Conservation (phyloP, 2,113 vertebrate genomes). For the Dicentrarchus labrax region DNA sequence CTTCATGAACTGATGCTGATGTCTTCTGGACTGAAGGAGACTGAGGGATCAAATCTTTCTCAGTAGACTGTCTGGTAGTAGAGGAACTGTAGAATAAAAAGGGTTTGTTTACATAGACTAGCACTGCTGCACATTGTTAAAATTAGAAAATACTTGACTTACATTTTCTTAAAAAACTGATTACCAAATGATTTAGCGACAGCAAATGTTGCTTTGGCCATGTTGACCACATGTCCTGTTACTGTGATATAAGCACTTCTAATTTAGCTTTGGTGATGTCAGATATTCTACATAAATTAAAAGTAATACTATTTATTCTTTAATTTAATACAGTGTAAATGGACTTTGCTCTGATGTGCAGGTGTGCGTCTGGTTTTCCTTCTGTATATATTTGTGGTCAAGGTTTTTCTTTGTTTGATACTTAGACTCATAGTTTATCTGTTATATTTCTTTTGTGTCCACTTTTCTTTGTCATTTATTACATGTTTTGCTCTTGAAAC, state of each 20-base stretch:
- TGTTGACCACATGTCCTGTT: conserved; percentile 36
- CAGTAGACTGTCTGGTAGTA: conserved; percentile 19
- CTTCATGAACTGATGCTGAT: conserved; percentile 24
- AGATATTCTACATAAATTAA: conserved; percentile 61
- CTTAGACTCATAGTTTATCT: conserved; percentile 29
- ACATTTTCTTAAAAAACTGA: conserved; percentile 38
- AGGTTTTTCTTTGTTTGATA: conserved; percentile 29
- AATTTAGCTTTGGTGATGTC: conserved; percentile 52
- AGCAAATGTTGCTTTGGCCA: conserved; percentile 33
- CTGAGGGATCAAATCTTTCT: background rate
- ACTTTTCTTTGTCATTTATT: conserved; percentile 43
- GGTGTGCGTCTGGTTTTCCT: conserved; percentile 51
- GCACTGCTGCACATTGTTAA: conserved; percentile 37
- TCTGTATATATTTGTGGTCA: conserved; percentile 59
- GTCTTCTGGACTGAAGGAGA: conserved; percentile 17
- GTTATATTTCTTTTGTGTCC: conserved; percentile 45
- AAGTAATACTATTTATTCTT: conserved; percentile 79
- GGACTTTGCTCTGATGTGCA: conserved; percentile 46
- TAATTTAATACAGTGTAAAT: conserved; percentile 75
- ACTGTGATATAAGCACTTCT: conserved; percentile 68
- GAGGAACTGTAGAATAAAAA: conserved; percentile 32
- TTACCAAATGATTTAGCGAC: conserved; percentile 60
- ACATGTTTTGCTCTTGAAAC: conserved; percentile 53
- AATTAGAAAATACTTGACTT: conserved; percentile 45
- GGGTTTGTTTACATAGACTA: conserved; percentile 45